Evolutionary conservation across 2,888 invertebrate species (phyloP), one percentile per base, ranked within the genome.

Genomic region (Cheilosia grossa): DNA sequence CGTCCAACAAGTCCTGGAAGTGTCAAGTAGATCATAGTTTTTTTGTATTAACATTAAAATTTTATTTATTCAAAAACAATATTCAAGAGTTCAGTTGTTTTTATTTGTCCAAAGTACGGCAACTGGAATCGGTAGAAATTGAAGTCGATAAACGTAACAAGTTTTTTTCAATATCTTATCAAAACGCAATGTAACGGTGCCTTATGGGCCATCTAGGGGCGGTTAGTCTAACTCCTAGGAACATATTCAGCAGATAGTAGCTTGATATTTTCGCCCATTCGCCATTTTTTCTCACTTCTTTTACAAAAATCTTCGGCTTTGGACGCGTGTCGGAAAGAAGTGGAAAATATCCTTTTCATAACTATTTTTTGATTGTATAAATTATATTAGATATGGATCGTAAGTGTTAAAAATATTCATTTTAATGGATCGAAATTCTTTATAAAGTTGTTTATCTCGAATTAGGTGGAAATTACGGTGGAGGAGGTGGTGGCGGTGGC

Each of bases 391-490:
- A 69, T 47, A 90, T 90, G 90, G 90, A 90, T 87, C 89, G 90
- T 90, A 88, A 90, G 90, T 89, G 80, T 64, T 13, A 37, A 37
- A 37, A 13, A 13, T 4, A 13, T 37, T 37, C 3, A 13, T 37
- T 37, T 3, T 13, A 37, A 37, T 37, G 37, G 13, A 37, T 4
- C 37, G 0, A 33, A 33, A 33, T 9, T 9, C 13, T 13, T 4
- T 10, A 37, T 37, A 13, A 37, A 37, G 13, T 37, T 13, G 13
- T 13, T 13, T 37, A 10, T 37, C 66, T 27, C 47, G 27, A 51
- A 24, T 51, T 51, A 90, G 89, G 90, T 67, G 89, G 89, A 24
- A 87, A 87, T 56, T 90, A 89, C 82, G 88, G 88, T 73, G 88
- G 88, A 21, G 87, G 83, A 17, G 88, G 89, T 59, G 87, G 88